phyloP scores from a whole-genome alignment of 64 coral and sea anemone species.

The Trachythela sp. region DNA sequence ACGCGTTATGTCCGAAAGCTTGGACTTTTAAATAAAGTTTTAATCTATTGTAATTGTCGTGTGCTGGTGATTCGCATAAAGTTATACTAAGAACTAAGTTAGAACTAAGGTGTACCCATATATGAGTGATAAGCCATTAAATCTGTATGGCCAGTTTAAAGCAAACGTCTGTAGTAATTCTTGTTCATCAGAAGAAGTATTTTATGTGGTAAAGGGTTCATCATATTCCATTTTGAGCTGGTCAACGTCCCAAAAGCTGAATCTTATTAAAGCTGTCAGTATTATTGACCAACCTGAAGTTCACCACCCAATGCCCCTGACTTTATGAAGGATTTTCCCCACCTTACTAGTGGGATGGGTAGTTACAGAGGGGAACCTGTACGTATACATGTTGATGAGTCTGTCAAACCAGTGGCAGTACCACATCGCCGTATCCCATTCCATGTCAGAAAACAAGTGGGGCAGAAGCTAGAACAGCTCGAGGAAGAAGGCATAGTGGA shows the following conservation, averaged over 20 bases:
- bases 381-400: constrained; percentile 64
- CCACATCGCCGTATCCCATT: no score
- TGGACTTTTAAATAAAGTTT: no score
- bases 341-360: constrained; percentile 53
- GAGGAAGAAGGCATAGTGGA: constrained; percentile 50
- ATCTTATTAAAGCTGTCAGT: constrained; percentile 58
- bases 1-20: no score
- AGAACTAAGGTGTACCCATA: no score
- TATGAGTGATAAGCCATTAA: constrained; percentile 25
- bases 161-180: constrained; percentile 7
- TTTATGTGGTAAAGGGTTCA: constrained; percentile 51
- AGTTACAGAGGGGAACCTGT: constrained; percentile 51
- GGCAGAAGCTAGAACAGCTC: constrained; percentile 33
- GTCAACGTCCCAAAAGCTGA: constrained; percentile 39
- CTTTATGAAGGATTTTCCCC: constrained; percentile 49
- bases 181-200: constrained; percentile 44
- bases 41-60: no score
- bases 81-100: no score
- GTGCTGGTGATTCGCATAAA: no score
- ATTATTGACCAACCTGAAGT: constrained; percentile 32
- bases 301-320: constrained; percentile 42
- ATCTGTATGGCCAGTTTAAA: constrained; percentile 42
- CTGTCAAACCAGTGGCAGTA: no score
- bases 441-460: no score
- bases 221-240: constrained; percentile 46